These are phyloP conservation scores for Drosophila setosimentum DNA, from an alignment of 2,888 invertebrate genomes.

Conservation along the genomic window DNA sequence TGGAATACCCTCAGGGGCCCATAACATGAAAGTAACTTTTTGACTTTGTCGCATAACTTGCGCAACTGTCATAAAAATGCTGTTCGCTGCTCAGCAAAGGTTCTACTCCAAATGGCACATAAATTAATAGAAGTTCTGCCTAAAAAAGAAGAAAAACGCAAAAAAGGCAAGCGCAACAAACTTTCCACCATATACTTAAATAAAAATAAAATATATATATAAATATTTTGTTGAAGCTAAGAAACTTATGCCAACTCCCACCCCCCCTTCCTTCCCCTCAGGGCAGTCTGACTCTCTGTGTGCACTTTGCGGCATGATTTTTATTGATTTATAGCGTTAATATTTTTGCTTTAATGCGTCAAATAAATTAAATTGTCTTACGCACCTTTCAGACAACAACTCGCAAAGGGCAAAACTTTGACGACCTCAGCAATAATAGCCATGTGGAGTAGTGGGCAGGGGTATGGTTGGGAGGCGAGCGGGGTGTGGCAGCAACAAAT, in stretches of 20 bases:
- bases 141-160: not conserved
- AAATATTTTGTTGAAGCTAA: conserved; percentile 36
- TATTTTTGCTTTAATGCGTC: conserved; percentile 79
- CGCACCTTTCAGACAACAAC: conserved; percentile 69
- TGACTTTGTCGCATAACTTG: conserved; percentile 57
- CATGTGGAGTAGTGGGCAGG: not conserved
- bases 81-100: conserved; percentile 36
- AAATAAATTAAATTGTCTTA: conserved; percentile 81
- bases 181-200: conserved; percentile 64
- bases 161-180: conserved; percentile 14
- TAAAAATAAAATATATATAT: conserved; percentile 48
- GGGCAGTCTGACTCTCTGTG: not conserved
- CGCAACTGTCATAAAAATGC: conserved; percentile 71
- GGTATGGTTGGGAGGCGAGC: not conserved
- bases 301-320: conserved; percentile 35
- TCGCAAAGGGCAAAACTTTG: conserved; percentile 64
- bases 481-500: conserved; percentile 54
- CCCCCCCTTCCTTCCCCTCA: not conserved
- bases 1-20: conserved; percentile 33
- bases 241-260: conserved; percentile 30
- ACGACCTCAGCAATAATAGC: conserved; percentile 35
- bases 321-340: conserved; percentile 77
- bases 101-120: conserved; percentile 60
- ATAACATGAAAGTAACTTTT: conserved; percentile 57
- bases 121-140: conserved; percentile 68